Evolutionary conservation across 2,888 invertebrate species (phyloP).

Genomic region (Geotrupes spiniger): DNA sequence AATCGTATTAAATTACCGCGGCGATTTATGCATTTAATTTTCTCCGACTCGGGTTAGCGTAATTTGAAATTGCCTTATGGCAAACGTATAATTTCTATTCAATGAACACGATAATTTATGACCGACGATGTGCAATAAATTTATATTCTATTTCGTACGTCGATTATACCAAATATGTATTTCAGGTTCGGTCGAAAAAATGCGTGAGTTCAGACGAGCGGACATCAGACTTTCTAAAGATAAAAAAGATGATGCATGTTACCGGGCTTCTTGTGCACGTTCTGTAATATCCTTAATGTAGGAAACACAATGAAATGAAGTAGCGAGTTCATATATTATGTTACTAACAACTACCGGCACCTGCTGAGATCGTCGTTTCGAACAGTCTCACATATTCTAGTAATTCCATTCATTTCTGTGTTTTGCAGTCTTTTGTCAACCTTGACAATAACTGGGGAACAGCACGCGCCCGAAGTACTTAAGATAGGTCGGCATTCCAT

Average conservation of each 20-base stretch:
- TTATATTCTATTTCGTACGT: not conserved
- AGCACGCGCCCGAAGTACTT: constrained; percentile 37
- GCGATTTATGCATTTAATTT: constrained; percentile 5
- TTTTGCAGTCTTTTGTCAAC: constrained; percentile 28
- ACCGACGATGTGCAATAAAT: not conserved
- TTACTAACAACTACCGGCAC: constrained; percentile 17
- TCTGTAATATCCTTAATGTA: constrained; percentile 11
- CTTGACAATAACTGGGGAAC: constrained; percentile 38
- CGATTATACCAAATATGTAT: too few species aligned
- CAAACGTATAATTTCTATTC: constrained; percentile 2
- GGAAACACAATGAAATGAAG: constrained; percentile 16
- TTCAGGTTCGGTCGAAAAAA: too few species aligned
- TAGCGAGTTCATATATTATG: constrained; percentile 18
- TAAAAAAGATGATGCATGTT: constrained; percentile 10
- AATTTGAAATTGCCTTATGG: not conserved
- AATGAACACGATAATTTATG: constrained; percentile 2
- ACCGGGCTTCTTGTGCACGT: constrained; percentile 4
- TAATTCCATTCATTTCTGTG: constrained; percentile 20
- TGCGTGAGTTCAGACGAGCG: not conserved
- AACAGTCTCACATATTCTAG: constrained; percentile 14
- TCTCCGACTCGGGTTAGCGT: not conserved
- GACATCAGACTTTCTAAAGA: constrained; percentile 9
- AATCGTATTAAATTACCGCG: constrained; percentile 4
- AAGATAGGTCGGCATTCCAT: constrained; percentile 46
- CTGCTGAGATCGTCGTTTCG: constrained; percentile 18